These are phyloP conservation scores for Varanus salvator DNA, from an alignment of 2,113 vertebrate genomes.

Conservation along the genomic window DNA sequence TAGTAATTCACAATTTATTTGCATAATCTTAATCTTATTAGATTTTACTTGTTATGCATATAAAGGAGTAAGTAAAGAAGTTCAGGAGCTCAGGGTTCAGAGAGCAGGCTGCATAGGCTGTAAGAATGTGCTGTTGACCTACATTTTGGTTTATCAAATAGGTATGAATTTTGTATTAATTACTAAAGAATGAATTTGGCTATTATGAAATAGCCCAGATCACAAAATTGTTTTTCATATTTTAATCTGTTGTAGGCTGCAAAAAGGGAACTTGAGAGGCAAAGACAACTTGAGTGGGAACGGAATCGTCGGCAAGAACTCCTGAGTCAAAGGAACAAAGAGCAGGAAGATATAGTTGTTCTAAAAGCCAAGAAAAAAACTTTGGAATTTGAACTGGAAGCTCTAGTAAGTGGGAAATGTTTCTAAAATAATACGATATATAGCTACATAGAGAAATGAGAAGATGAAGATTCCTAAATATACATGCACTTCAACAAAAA, in stretches of 20 bases:
- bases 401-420: slow-evolving; percentile 83
- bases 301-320: slow-evolving; percentile 94
- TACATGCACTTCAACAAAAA: too few relatives aligned
- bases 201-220: background rate
- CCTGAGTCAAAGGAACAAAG: slow-evolving; percentile 92
- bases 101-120: background rate
- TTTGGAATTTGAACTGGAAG: slow-evolving; percentile 96
- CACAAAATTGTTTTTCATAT: background rate
- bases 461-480: too few relatives aligned
- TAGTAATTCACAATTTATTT: background rate
- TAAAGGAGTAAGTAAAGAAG: background rate
- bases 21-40: background rate
- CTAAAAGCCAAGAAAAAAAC: slow-evolving; percentile 98
- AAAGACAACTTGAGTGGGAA: slow-evolving; percentile 97
- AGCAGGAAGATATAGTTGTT: slow-evolving; percentile 96
- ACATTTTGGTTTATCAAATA: background rate
- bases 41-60: background rate
- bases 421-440: background rate
- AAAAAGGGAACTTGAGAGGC: slow-evolving; percentile 94
- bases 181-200: background rate
- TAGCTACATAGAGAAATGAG: too few relatives aligned
- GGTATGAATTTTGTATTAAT: background rate
- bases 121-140: background rate
- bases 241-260: slow-evolving; percentile 82
- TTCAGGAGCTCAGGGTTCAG: background rate